Conservation (phyloP, 2,797 vertebrate species). For the Eulemur mongoz region DNA sequence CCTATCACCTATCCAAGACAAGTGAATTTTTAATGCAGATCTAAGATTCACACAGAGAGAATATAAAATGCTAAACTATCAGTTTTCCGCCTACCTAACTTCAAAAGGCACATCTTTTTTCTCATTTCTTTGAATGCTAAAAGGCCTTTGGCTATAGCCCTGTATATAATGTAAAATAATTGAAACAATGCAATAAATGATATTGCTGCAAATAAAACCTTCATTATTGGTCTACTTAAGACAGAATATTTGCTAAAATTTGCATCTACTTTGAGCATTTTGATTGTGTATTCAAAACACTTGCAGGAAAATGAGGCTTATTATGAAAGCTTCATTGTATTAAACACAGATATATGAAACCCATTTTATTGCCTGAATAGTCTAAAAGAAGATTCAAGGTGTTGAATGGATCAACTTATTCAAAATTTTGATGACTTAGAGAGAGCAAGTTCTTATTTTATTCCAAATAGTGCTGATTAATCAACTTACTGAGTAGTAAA, state of each 20-base stretch:
- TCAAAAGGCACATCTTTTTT: conserved; percentile 60
- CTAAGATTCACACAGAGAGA: not conserved
- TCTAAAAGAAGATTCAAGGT: not conserved
- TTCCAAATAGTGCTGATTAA: not conserved
- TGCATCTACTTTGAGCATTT: conserved; percentile 7
- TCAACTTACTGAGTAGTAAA: not conserved
- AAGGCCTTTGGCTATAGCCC: conserved; percentile 38
- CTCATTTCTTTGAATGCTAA: conserved; percentile 46
- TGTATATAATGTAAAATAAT: conserved; percentile 24
- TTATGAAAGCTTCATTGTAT: not conserved
- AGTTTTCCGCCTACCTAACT: conserved; percentile 40
- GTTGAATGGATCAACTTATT: not conserved
- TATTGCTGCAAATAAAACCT: conserved; percentile 59
- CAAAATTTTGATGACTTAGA: not conserved
- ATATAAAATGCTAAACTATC: conserved; percentile 40
- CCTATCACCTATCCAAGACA: not conserved
- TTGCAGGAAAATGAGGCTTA: not conserved
- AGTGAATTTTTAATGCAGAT: not conserved
- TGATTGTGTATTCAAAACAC: conserved; percentile 59
- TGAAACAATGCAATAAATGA: conserved; percentile 57
- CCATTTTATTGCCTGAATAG: not conserved
- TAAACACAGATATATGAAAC: not conserved
- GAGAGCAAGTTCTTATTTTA: not conserved
- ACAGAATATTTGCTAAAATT: conserved; percentile 14
- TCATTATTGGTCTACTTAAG: conserved; percentile 6